Base-by-base conservation (phyloP, 2,797 vertebrate species). In the Myripristis murdjan region DNA sequence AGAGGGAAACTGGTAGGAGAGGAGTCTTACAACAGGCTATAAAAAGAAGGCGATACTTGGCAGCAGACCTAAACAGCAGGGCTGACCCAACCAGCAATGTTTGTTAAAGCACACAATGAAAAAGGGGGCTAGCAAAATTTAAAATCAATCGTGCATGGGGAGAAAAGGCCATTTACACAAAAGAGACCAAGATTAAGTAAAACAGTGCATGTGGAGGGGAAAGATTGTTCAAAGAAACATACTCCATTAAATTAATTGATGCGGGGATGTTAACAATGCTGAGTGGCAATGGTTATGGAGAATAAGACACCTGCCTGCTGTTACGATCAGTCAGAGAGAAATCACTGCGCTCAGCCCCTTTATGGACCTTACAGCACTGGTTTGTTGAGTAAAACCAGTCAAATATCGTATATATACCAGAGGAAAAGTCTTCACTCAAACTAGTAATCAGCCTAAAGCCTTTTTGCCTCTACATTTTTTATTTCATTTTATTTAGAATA, bases 401-500 rank as follows among this genome's bases (percentile, higher is more conserved):
- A 10, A 35, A 35, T 7, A 35, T 35, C 33, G 11, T 2, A 35
- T 35, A 11, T 35, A 35, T 10, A 35, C 10, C 10, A 35, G 33
- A 35, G 33, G 33, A 11, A 59, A 39, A 46, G 8, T 63, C 28
- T 39, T 3, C 33, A 15, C 33, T 39, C n/a, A 66, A 37, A 64
- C 5, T 12, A 35, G 26, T 14, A 53, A 46, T 59, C 20, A 54
- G 9, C 20, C 39, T 56, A 31, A 31, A 31, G 28, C 7, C 26
- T 65, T 46, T 22, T 47, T 64, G 1, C 28, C 28, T 31, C 28
- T 31, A 31, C 28, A 22, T 35, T n/a, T 9, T n/a, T 63, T 53
- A 23, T 31, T 61, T 47, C 63, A 54, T 77, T 58, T 49, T 44
- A 61, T 59, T 73, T 33, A 49, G 46, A 80, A 55, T 69, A 61